Percentiles rank a stretch among this genome's conserved stretches.
Evolutionary conservation across 2,113 vertebrate genomes (phyloP).

Genomic region (Daubentonia madagascariensis): DNA sequence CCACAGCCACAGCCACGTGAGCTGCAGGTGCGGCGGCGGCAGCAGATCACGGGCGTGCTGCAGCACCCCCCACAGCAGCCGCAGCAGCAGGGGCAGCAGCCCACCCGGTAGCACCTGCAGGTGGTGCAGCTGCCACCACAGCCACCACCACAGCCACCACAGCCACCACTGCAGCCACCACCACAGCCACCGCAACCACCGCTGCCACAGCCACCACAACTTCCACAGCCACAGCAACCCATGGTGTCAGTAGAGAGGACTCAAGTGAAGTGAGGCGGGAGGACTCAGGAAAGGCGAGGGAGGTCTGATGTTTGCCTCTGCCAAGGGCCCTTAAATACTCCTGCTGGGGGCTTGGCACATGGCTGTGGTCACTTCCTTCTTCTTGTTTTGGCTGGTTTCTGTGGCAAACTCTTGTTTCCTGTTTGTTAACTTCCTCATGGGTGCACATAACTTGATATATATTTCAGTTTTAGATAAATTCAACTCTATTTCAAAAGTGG

Average conservation of each 20-base stretch:
- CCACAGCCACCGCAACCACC: neutral
- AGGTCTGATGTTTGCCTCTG: neutral
- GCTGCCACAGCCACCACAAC: neutral
- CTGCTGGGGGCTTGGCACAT: neutral
- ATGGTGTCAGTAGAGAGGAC: neutral
- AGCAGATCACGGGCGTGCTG: neutral
- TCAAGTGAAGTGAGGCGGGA: neutral
- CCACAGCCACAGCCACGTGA: neutral
- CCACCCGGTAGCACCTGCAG: neutral
- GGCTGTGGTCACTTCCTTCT: neutral
- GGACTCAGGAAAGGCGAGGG: too few relatives aligned
- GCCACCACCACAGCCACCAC: accelerated
- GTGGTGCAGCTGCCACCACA: neutral
- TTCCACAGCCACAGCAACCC: neutral
- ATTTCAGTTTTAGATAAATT: neutral
- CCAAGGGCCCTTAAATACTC: neutral
- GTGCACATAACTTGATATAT: neutral
- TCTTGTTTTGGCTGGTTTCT: neutral
- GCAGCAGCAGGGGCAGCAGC: neutral
- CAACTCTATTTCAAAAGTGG: neutral
- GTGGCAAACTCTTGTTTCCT: neutral
- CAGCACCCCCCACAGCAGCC: too few relatives aligned
- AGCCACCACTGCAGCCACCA: accelerated
- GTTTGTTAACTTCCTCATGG: neutral
- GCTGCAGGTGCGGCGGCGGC: neutral